Evolutionary conservation across 2,797 vertebrate species (phyloP), one percentile per base, ranked within the genome.

Genomic region (Characodon lateralis): DNA sequence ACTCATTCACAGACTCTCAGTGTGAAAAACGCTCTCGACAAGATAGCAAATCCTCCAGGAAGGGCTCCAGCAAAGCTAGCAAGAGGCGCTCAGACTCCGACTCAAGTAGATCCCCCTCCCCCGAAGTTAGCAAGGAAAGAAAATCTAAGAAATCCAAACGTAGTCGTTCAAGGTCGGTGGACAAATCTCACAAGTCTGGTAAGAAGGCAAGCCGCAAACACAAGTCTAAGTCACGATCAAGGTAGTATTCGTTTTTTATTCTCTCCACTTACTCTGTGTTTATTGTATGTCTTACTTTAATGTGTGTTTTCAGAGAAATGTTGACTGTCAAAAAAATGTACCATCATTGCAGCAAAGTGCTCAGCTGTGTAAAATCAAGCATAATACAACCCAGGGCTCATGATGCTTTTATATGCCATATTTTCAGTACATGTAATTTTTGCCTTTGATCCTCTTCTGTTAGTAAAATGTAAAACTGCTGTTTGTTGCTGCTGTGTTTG

Each of bases 171-270:
- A 94, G 96, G 93, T 99, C 98, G 91, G 84, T 96, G 97, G 98
- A 99, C 96, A 98, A 98, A 97, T 97, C 97, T 96, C 98, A 99
- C 98, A 99, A 98, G 98, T 99, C 98, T 99, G 98, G 98, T 99
- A 99, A 99, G 98, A 99, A 99, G 98, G 98, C 98, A 98, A 99
- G 98, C 98, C 98, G 98, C 98, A 99, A 99, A 99, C 98, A 99
- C 98, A 99, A 99, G 98, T 99, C 98, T 99, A 99, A 99, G 96
- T 99, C 98, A 92, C 97, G 97, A 99, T 99, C 98, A 99, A 99
- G 98, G 98, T 99, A 99, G 98, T 99, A 99, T 96, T 94, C 97
- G 95, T 97, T 99, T 98, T 96, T 91, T 87, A 87, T 53, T 76
- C 91, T 84, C 91, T 95, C 93, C 91, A 73, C 82, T 84, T 87